phyloP scores from a whole-genome alignment of 2,888 invertebrate genomes.

The Ophion ellenae region DNA sequence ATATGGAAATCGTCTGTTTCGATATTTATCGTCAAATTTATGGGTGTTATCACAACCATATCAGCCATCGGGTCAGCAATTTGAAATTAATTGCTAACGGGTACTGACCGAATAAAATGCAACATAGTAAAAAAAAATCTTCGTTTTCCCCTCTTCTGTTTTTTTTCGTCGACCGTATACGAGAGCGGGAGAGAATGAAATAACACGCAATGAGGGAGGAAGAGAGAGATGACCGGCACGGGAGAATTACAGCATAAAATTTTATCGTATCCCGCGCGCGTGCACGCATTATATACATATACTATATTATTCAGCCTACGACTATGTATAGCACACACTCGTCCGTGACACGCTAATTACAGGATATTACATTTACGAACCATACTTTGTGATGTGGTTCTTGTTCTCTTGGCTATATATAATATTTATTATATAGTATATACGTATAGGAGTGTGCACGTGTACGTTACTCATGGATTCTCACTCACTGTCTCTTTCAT shows the following conservation, averaged over 20 bases:
- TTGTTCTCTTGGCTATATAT: conserved; percentile 58
- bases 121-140: conserved; percentile 28
- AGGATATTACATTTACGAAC: conserved; percentile 75
- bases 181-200: conserved; percentile 20
- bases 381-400: conserved; percentile 72
- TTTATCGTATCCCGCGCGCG: conserved; percentile 44
- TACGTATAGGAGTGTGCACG: conserved; percentile 24
- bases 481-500: conserved; percentile 57
- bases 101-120: conserved; percentile 24
- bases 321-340: conserved; percentile 42
- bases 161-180: conserved; percentile 20
- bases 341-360: conserved; percentile 73
- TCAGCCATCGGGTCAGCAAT: conserved; percentile 32
- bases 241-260: conserved; percentile 56
- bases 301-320: conserved; percentile 46
- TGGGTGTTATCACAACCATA: not conserved
- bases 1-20: not conserved
- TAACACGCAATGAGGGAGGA: not conserved
- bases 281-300: conserved; percentile 56
- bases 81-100: conserved; percentile 38
- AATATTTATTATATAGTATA: not conserved
- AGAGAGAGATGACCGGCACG: conserved; percentile 40
- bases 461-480: conserved; percentile 41
- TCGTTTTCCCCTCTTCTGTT: not conserved
- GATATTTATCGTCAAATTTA: not conserved